Conservation (phyloP, 1,140 invertebrate species). For the Polyergus mexicanus region DNA sequence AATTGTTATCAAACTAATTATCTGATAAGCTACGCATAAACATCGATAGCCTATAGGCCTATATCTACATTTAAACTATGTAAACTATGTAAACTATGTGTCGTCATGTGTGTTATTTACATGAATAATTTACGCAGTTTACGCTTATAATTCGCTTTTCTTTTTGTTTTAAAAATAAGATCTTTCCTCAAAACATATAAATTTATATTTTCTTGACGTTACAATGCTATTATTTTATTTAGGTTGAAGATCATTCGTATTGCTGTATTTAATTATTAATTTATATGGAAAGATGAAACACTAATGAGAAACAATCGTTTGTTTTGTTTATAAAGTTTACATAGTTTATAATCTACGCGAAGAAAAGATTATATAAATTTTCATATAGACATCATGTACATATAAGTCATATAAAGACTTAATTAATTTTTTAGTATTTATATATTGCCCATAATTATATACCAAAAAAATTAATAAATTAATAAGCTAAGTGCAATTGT, state of each 20-base stretch:
- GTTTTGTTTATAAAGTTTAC: constrained; percentile 27
- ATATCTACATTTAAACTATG: constrained; percentile 41
- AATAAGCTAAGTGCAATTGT: constrained; percentile 5
- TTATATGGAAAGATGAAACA: not conserved
- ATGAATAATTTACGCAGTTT: not conserved
- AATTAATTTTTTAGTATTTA: constrained; percentile 37
- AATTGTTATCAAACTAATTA: constrained; percentile 6
- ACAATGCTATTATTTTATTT: not conserved
- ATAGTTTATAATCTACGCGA: constrained; percentile 9
- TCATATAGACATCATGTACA: constrained; percentile 18
- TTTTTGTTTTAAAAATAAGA: constrained; percentile 18
- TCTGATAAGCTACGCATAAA: constrained; percentile 26
- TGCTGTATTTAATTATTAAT: not conserved
- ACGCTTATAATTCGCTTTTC: not conserved
- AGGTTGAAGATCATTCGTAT: not conserved
- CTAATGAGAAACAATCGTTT: not conserved
- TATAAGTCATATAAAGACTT: constrained; percentile 13
- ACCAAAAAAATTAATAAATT: constrained; percentile 34
- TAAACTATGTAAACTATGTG: constrained; percentile 35
- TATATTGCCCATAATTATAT: not conserved
- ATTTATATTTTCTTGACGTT: not conserved
- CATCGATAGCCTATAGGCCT: constrained; percentile 5
- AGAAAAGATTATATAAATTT: constrained; percentile 7
- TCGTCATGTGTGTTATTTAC: constrained; percentile 7
- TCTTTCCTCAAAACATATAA: not conserved